phyloP scores from a whole-genome alignment of 2,113 vertebrate genomes.

The Peromyscus leucopus region DNA sequence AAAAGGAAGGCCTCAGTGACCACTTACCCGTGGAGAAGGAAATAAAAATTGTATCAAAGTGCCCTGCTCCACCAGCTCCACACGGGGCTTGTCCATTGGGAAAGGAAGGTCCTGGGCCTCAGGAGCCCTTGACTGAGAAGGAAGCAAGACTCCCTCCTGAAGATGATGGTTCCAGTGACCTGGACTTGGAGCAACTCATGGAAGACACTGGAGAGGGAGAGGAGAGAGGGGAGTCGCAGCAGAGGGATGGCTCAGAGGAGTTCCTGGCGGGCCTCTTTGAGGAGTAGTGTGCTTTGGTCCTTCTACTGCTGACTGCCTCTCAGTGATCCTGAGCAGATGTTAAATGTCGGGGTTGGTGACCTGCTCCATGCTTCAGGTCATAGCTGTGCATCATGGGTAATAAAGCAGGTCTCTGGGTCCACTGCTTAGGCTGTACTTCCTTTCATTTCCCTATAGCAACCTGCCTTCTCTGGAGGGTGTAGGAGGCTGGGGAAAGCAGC shows the following conservation, averaged over 20 bases:
- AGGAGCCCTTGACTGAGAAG: background rate
- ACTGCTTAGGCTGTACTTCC: background rate
- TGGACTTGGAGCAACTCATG: conserved; percentile 73
- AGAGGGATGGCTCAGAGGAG: background rate
- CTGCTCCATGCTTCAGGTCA: background rate
- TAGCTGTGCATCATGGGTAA: conserved; percentile 52
- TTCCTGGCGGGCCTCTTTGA: conserved; percentile 34
- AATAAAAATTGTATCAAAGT: conserved; percentile 6
- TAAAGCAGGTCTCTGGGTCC: conserved; percentile 61
- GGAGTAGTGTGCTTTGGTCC: background rate
- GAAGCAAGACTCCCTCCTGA: background rate
- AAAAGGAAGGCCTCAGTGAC: conserved; percentile 52
- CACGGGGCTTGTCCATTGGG: accelerated
- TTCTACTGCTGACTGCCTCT: background rate
- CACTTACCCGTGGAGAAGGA: conserved; percentile 42
- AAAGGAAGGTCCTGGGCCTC: background rate
- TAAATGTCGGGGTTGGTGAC: background rate
- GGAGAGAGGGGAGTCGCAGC: background rate
- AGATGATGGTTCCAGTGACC: conserved; percentile 51
- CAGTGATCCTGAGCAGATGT: background rate
- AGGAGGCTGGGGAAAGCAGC: background rate
- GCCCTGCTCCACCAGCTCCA: background rate
- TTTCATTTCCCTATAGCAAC: background rate
- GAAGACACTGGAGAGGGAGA: conserved; percentile 63
- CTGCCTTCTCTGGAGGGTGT: background rate